Base-by-base conservation (phyloP, 2,888 invertebrate genomes). In the Pristionchus japonicus region DNA sequence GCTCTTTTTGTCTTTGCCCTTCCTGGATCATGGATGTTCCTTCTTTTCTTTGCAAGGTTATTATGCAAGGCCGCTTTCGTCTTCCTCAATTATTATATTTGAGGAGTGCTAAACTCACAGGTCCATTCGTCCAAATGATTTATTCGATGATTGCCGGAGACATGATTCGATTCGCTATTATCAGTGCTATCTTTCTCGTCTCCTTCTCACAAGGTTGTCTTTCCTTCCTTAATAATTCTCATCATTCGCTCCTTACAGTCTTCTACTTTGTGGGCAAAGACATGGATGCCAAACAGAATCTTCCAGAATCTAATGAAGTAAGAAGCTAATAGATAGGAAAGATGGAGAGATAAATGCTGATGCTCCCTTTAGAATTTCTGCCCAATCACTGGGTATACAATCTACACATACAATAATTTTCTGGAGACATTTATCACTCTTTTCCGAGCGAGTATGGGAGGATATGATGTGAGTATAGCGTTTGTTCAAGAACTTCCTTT, bases 101-200 rank as follows among this genome's bases (percentile, higher is more conserved):
- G 61, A 94, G 92, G 52, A 92, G 92, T 88, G 91, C 91, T 86
- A 94, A 91, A 90, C 95, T 99, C 93, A 99, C 98, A 0, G 99
- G 99, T 74, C 98, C 99, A 0, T 99, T 99, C 95, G 98, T 99
- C 89, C 98, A 98, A 20, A 99, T 99, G 98, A 98, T 99, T 92
- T 99, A 98, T 96, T 97, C 97, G 93, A 99, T 99, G 98, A 97
- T 98, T 94, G 97, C 97, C 0, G 98, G 99, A 80, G 99, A 99
- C 95, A 97, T 99, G 97, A 96, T 98, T 94, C 97, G 98, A 43
- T 99, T 99, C 95, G 97, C 97, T 90, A 98, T 99, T 92, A 99
- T 99, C 95, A 99, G 98, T 95, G 96, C 96, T 91, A 97, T 99
- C 93, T 97, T 99, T 57, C 96, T 99, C 9, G 97, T 98, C 92